phyloP scores from a whole-genome alignment of 2,113 vertebrate genomes.

The Pluvialis apricaria region DNA sequence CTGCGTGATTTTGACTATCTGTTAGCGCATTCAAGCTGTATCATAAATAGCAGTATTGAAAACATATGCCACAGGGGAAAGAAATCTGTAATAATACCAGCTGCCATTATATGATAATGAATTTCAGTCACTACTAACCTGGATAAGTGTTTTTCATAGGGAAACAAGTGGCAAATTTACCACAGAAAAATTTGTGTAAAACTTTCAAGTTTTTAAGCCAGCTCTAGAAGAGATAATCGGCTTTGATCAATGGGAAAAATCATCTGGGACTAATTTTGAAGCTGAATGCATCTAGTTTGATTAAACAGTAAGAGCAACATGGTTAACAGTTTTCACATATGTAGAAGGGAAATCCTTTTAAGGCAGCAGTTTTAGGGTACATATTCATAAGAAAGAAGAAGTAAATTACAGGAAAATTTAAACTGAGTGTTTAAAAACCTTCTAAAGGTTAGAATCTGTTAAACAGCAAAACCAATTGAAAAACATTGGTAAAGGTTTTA shows the following conservation, averaged over 20 bases:
- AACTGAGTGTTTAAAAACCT: not conserved
- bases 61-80: constrained; percentile 38
- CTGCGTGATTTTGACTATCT: constrained; percentile 32
- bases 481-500: not conserved
- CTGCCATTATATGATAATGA: constrained; percentile 49
- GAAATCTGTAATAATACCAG: constrained; percentile 36
- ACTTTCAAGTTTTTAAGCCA: not conserved
- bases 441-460: not conserved
- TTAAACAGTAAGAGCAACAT: not conserved
- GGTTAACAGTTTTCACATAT: not conserved
- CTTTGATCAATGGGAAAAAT: not conserved
- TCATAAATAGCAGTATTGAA: constrained; percentile 53
- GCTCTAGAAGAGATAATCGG: not conserved
- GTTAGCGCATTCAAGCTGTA: constrained; percentile 18
- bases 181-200: not conserved
- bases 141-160: not conserved
- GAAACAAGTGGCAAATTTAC: not conserved
- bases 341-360: not conserved
- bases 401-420: not conserved
- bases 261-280: not conserved
- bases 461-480: not conserved
- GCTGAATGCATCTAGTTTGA: not conserved
- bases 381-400: not conserved
- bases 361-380: not conserved
- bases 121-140: constrained; percentile 28